These are phyloP conservation scores for Liasis olivaceus DNA, from an alignment of 2,797 vertebrate species.

Conservation along the genomic window DNA sequence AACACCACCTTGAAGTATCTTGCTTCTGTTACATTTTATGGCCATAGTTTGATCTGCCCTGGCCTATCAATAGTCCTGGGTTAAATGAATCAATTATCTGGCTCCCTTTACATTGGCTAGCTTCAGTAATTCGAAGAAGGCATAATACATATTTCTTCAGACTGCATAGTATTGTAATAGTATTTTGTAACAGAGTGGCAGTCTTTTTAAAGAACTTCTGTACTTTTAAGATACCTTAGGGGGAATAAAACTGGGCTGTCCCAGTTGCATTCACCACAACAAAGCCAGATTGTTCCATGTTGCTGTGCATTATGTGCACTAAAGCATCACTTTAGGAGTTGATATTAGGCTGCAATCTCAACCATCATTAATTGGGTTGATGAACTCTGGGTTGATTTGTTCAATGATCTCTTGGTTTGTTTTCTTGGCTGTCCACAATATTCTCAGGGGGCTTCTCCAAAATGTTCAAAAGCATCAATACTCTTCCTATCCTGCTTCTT, in stretches of 20 bases:
- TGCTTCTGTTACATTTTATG: too few species aligned
- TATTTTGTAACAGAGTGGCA: background rate
- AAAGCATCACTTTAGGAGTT: background rate
- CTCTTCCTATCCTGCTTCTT: background rate
- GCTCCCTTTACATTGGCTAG: background rate
- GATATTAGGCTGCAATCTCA: background rate
- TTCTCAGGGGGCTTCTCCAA: background rate
- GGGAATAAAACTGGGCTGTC: background rate
- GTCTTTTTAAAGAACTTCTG: background rate
- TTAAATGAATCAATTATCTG: background rate
- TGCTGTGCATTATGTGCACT: background rate
- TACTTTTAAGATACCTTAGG: background rate
- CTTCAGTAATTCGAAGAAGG: background rate
- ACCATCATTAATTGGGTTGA: background rate
- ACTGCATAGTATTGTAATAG: too few species aligned
- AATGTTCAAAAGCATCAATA: background rate
- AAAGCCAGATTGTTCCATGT: background rate
- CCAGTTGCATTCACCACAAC: background rate
- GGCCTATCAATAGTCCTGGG: background rate
- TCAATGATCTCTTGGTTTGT: background rate
- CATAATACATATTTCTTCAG: background rate
- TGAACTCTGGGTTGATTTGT: background rate
- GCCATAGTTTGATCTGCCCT: too few species aligned
- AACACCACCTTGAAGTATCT: too few species aligned
- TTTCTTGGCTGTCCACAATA: background rate